Percentiles rank a stretch among this genome's conserved stretches.
Evolutionary conservation across 2,888 invertebrate species (phyloP).

Genomic region (Odiellus spinosus): DNA sequence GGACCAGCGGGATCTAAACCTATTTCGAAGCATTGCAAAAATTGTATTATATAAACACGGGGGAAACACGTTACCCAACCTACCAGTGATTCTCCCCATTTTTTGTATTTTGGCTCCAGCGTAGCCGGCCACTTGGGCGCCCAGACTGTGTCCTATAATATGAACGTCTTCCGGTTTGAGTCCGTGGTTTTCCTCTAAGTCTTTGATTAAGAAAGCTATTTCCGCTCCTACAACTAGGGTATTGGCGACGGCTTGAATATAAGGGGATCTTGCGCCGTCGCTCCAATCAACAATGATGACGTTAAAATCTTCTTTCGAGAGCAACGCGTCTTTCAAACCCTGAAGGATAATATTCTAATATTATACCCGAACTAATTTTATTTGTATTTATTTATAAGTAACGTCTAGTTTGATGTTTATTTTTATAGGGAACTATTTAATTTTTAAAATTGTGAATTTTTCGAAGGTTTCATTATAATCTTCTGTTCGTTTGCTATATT

Average conservation of each 20-base stretch:
- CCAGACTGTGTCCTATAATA: slow-evolving; percentile 13
- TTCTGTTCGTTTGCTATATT: too few relatives aligned
- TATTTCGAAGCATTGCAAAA: too few relatives aligned
- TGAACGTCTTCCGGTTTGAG: slow-evolving; percentile 15
- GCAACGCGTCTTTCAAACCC: slow-evolving; percentile 15
- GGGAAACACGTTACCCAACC: too few relatives aligned
- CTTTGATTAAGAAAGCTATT: slow-evolving; percentile 23
- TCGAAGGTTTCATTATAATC: too few relatives aligned
- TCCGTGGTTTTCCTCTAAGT: slow-evolving; percentile 40
- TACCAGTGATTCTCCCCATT: slow-evolving; percentile 14
- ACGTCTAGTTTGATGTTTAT: too few relatives aligned
- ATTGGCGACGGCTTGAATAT: slow-evolving; percentile 28
- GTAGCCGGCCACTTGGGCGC: slow-evolving; percentile 11
- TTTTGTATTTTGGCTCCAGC: slow-evolving; percentile 7
- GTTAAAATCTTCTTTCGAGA: slow-evolving; percentile 13
- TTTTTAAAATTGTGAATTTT: too few relatives aligned
- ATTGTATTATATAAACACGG: too few relatives aligned
- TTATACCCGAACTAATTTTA: too few relatives aligned
- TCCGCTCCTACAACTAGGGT: slow-evolving; percentile 29
- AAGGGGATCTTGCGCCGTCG: slow-evolving; percentile 20
- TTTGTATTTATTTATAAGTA: too few relatives aligned
- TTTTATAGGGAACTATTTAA: too few relatives aligned
- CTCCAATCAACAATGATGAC: slow-evolving; percentile 22
- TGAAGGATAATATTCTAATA: slow-evolving; percentile 2
- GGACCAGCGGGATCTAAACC: slow-evolving; percentile 1